A percentile compares a stretch with the other conserved stretches of the same genome.
phyloP scores from a whole-genome alignment of 2,797 vertebrate genomes.

The Triplophysa bombifrons region DNA sequence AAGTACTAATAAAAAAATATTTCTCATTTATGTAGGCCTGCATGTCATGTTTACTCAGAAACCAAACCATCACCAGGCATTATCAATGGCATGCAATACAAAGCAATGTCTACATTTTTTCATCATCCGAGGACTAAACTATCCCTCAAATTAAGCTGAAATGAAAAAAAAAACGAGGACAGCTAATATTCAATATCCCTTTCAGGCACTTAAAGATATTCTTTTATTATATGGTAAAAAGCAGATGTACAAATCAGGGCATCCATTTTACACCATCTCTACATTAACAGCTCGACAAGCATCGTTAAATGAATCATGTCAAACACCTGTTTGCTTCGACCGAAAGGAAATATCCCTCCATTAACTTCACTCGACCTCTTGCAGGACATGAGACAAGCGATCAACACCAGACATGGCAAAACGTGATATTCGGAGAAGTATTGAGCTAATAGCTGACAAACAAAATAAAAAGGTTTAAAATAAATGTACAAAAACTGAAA shows the following conservation, averaged over 20 bases:
- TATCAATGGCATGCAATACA: no score
- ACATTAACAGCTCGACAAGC: conserved; percentile 85
- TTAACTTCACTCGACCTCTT: neutral
- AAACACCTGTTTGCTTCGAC: conserved; percentile 43
- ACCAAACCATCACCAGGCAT: no score
- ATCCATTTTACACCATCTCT: conserved; percentile 88
- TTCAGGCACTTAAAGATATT: conserved; percentile 99
- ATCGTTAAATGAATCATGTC: conserved; percentile 74
- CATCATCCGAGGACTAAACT: no score
- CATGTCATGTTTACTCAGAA: no score
- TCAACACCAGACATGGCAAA: neutral
- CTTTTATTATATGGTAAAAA: conserved; percentile 98
- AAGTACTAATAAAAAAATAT: no score
- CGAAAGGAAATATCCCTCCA: conserved; percentile 2
- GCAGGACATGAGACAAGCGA: conserved; percentile 3
- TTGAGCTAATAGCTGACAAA: conserved; percentile 3
- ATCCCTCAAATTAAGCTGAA: no score
- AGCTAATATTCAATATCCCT: conserved; percentile 70
- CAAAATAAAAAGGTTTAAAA: conserved; percentile 38
- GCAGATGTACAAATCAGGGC: conserved; percentile 90
- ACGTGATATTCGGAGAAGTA: conserved; percentile 42
- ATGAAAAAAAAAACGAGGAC: conserved; percentile 25
- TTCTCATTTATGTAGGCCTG: no score
- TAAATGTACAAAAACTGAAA: conserved; percentile 33
- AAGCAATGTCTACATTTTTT: no score